Base-by-base conservation (phyloP, 1,140 invertebrate species). In the Hesperophylax magnus region DNA sequence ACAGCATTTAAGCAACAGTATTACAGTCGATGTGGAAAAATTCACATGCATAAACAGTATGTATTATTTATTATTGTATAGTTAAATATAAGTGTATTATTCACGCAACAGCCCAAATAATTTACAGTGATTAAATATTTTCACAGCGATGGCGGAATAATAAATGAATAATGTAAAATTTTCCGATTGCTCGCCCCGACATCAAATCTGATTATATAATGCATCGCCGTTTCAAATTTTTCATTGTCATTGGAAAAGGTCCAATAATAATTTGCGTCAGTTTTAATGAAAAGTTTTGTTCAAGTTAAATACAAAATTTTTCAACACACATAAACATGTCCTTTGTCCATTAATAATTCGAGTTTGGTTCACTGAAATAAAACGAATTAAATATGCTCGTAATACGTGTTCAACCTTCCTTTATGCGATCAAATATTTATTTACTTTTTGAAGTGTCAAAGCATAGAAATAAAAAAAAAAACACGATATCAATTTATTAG, bases 141-240 rank as follows among this genome's bases (percentile, higher is more conserved):
- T 58, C 72, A 47, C 34, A 39, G 77, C 77, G 34, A 67, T 53
- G 60, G 67, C 34, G n/a, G 3, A 67, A 67, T 53, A 77, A 61
- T 47, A 75, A n/a, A 63, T 75, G 24, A 65, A 80, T 69, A 65
- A 53, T 56, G 77, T 17, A 53, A 77, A 81, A 81, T 81, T 81
- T 81, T 81, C 80, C 80, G 47, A 78, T 78, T 81, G 74, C 58
- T 22, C 76, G 80, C 76, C 31, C 65, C 39, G 54, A 78, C 79
- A 52, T 52, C 56, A 63, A 81, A 81, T 81, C 80, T 60, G 80
- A 81, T 81, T 81, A 72, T 56, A 61, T 60, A 67, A 69, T n/a
- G 67, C 18, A 47, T 17, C 52, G 52, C 60, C 60, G 77, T 81
- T 81, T 81, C 34, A 71, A 77, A 39, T 56, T 81, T 81, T 69